Percentiles rank a stretch among this genome's conserved stretches.
Conservation (phyloP, 2,888 invertebrate species). For the Agrochola litura region DNA sequence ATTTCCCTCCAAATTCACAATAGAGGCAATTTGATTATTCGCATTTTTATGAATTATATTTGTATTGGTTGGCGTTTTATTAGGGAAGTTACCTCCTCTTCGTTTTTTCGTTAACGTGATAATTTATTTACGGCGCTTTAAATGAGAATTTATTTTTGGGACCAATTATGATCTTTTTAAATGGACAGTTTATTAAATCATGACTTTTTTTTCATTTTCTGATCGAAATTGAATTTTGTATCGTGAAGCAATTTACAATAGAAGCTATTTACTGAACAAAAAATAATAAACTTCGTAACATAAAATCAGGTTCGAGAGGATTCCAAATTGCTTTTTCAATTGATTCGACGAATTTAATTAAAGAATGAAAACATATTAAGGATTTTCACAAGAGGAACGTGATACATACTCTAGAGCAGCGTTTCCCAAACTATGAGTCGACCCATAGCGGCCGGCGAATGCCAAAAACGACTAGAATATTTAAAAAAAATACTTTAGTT, state of each 20-base stretch:
- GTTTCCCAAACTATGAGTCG: no score
- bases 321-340: slow-evolving; percentile 52
- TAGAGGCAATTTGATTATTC: slow-evolving; percentile 63
- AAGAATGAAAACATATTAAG: slow-evolving; percentile 48
- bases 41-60: slow-evolving; percentile 60
- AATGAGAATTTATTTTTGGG: slow-evolving; percentile 34
- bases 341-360: slow-evolving; percentile 62
- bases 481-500: no score
- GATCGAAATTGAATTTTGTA: slow-evolving; percentile 29
- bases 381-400: slow-evolving; percentile 52
- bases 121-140: slow-evolving; percentile 33
- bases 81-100: slow-evolving; percentile 16
- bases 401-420: slow-evolving; percentile 44
- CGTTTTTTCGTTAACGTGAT: slow-evolving; percentile 17
- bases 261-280: slow-evolving; percentile 14
- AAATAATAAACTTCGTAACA: slow-evolving; percentile 40
- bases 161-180: slow-evolving; percentile 20
- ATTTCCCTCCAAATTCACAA: slow-evolving; percentile 67
- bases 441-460: no score
- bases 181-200: slow-evolving; percentile 9
- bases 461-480: no score
- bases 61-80: slow-evolving; percentile 55
- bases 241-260: slow-evolving; percentile 7
- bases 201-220: not conserved
- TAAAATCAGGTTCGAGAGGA: slow-evolving; percentile 38